Base-by-base conservation (phyloP, 1,140 invertebrate species). In the Manduca sexta region DNA sequence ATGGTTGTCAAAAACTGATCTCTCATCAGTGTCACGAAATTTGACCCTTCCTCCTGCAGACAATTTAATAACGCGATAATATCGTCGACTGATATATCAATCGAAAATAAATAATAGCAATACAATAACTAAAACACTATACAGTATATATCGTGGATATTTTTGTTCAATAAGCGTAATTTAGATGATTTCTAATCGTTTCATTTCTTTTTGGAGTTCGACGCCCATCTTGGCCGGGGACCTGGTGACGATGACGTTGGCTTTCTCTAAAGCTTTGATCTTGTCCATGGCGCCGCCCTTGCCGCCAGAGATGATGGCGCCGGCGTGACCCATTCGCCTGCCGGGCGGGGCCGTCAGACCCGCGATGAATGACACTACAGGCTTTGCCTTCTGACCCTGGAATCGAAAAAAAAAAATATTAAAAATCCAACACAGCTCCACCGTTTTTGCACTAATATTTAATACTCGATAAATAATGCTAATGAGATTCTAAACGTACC, bases 281-380 rank as follows among this genome's bases (percentile, higher is more conserved):
- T 99, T 99, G 72, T 98, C 98, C 86, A 97, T 93, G 57, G 97
- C 98, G 49, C 97, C 97, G 55, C 98, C 98, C 87, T 99, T 99
- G 29, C 98, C 98, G 16, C 98, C 98, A 14, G 97, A 97, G 82
- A 99, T 99, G 66, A 99, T 99, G 61, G 98, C 98, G 63, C 98
- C 98, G 58, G 98, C 98, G 78, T 99, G 98, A 35, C 98, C 98
- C 98, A 99, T 99, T 75, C 98, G 89, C 65, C 98, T 89, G 15
- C 98, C 98, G 46, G 98, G 97, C 16, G 98, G 98, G 40, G 98
- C 98, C 8, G 98, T 99, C 30, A 99, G 79, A 40, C 98, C 98
- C 71, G 98, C 98, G 87, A 99, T 99, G 81, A 99, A 99, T 4
- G 97, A 97, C 10, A 99, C 98, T n/a, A 99, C 97, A 45, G 98